Conservation (phyloP, 2,888 invertebrate species). For the Napeogenes sylphis region DNA sequence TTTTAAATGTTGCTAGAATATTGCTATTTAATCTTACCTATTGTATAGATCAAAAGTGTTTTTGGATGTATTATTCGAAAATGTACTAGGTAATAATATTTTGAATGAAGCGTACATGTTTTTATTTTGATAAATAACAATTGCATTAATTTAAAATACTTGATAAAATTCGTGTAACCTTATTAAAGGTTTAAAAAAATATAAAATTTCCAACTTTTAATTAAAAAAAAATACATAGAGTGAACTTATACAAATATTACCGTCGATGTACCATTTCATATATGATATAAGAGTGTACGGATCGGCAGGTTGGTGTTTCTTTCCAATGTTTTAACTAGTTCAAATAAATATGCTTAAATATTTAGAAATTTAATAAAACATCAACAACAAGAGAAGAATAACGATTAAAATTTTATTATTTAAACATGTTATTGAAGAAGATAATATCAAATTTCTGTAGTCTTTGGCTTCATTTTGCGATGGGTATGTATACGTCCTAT, state of each 20-base stretch:
- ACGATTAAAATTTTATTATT: conserved; percentile 7
- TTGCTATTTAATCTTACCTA: conserved; percentile 7
- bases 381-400: conserved; percentile 10
- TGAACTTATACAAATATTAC: no score
- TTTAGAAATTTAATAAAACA: conserved; percentile 1
- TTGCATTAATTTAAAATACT: conserved; percentile 7
- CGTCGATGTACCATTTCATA: no score
- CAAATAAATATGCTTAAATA: background rate
- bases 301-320: no score
- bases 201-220: no score
- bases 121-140: background rate
- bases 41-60: conserved; percentile 1
- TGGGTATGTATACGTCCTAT: conserved; percentile 74
- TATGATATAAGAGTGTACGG: no score
- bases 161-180: conserved; percentile 2
- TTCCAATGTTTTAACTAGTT: background rate
- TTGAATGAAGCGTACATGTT: conserved; percentile 1
- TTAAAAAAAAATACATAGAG: no score
- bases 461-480: conserved; percentile 77
- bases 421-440: conserved; percentile 41
- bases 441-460: conserved; percentile 65
- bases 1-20: conserved; percentile 8
- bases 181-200: background rate
- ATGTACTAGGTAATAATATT: background rate
- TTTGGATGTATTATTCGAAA: conserved; percentile 1